phyloP scores from a whole-genome alignment of 2,797 vertebrate species.

The Galago senegalensis region DNA sequence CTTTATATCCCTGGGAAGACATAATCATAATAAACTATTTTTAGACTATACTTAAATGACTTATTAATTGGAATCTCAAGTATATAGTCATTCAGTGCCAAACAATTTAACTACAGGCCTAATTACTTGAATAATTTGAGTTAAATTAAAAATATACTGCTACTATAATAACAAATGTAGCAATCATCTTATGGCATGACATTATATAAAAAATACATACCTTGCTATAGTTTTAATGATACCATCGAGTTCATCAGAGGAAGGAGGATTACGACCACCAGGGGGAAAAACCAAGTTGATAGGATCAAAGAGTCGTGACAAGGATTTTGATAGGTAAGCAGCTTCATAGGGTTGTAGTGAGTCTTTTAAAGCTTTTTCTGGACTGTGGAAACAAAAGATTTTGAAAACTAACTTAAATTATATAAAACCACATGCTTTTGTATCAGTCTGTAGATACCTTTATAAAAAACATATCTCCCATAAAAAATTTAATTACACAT shows the following conservation, averaged over 20 bases:
- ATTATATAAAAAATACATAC: conserved; percentile 84
- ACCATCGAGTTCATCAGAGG: conserved; percentile 96
- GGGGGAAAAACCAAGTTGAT: conserved; percentile 98
- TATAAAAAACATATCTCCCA: conserved; percentile 5
- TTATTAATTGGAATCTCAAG: conserved; percentile 73
- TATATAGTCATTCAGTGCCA: conserved; percentile 63
- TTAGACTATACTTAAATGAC: conserved; percentile 60
- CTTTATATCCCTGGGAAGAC: conserved; percentile 66
- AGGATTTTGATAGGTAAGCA: conserved; percentile 98
- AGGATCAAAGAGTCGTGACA: conserved; percentile 98
- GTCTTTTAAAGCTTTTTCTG: conserved; percentile 96
- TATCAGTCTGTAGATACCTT: conserved; percentile 15
- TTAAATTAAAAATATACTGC: conserved; percentile 57
- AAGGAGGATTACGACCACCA: conserved; percentile 96
- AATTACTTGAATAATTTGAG: conserved; percentile 68
- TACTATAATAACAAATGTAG: conserved; percentile 63
- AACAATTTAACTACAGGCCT: conserved; percentile 72
- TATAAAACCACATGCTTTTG: conserved; percentile 66
- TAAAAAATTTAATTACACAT: conserved; percentile 41
- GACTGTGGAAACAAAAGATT: conserved; percentile 88
- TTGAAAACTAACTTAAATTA: conserved; percentile 63
- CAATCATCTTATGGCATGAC: background rate
- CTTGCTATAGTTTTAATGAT: conserved; percentile 98
- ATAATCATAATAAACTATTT: conserved; percentile 68
- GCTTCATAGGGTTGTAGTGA: conserved; percentile 96